Base-by-base conservation (phyloP, 2,888 invertebrate species). In the Metacarcinus magister region DNA sequence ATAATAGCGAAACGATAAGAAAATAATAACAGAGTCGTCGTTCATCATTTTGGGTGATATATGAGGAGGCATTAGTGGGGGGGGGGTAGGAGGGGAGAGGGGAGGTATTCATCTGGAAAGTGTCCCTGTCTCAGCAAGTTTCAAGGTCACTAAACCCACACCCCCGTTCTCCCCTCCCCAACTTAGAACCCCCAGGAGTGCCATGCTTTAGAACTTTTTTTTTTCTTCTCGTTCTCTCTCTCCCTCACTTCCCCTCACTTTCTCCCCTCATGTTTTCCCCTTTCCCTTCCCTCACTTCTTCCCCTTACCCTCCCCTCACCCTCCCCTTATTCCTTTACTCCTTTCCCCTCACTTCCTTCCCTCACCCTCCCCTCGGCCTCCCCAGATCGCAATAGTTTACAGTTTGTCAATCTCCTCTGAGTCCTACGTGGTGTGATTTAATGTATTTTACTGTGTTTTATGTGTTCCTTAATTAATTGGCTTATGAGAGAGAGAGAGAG, bases 1-100 rank as follows among this genome's bases (percentile, higher is more conserved):
- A 28, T 75, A 75, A 75, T 28, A 19, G 28, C n/a, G 5, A 28
- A 75, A 75, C 75, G 16, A 28, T 75, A 75, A 28, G 23, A 75
- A 28, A 75, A 75, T 7, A n/a, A n/a, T n/a, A 75, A 75, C 4
- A 75, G 19, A 2, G 3, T 0, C 2, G n/a, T 75, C 75, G 75
- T 75, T 28, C 75, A 75, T 75, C 75, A 75, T 75, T 75, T 75
- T 75, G 23, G 75, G 75, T n/a, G 75, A 75, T n/a, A 5, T 75
- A 75, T 7, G 75, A 75, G 75, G 75, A 75, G n/a, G 28, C 28
- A 75, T 75, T 75, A 75, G 7, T 75, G 7, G 28, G 75, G n/a
- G 23, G 28, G 23, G 28, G 75, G n/a, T 23, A 23, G n/a, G 75
- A n/a, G 75, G 8, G n/a, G 75, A n/a, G n/a, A 2, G 75, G n/a